phyloP scores from a whole-genome alignment of 1,140 invertebrate species.

The Wasmannia auropunctata region DNA sequence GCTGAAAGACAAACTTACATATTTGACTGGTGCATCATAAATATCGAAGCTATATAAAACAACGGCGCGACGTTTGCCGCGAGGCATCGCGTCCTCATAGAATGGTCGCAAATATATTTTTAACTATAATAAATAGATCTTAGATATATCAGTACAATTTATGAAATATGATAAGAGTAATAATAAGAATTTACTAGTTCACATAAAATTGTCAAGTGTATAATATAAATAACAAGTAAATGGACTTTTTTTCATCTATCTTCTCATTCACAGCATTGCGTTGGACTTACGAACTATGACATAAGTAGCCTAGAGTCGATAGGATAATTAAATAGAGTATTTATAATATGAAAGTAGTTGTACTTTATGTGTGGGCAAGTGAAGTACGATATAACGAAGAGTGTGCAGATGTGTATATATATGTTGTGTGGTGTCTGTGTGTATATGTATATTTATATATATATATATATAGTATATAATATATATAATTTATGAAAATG shows the following conservation, averaged over 20 bases:
- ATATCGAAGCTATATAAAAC: constrained; percentile 73
- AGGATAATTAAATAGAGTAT: constrained; percentile 78
- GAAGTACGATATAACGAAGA: constrained; percentile 71
- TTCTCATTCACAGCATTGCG: constrained; percentile 71
- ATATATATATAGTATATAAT: constrained; percentile 48
- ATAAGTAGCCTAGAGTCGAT: constrained; percentile 72
- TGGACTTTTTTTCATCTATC: constrained; percentile 68
- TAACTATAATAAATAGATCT: constrained; percentile 68
- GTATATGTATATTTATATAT: neutral
- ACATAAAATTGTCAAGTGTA: constrained; percentile 57
- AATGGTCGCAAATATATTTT: constrained; percentile 64
- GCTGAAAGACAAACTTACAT: constrained; percentile 65
- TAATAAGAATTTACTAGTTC: constrained; percentile 64
- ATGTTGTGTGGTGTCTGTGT: neutral
- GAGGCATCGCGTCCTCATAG: constrained; percentile 23
- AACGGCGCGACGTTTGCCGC: constrained; percentile 48
- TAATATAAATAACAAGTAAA: constrained; percentile 72
- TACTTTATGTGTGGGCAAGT: constrained; percentile 78
- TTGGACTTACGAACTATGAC: constrained; percentile 72
- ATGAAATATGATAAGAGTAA: constrained; percentile 64
- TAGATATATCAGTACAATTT: constrained; percentile 69
- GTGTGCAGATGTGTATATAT: constrained; percentile 66
- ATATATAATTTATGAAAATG: constrained; percentile 72
- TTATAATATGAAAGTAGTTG: constrained; percentile 81
- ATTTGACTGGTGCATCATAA: constrained; percentile 64